Evolutionary conservation across 1,140 invertebrate species (phyloP).

Genomic region (Campoletis sonorensis): DNA sequence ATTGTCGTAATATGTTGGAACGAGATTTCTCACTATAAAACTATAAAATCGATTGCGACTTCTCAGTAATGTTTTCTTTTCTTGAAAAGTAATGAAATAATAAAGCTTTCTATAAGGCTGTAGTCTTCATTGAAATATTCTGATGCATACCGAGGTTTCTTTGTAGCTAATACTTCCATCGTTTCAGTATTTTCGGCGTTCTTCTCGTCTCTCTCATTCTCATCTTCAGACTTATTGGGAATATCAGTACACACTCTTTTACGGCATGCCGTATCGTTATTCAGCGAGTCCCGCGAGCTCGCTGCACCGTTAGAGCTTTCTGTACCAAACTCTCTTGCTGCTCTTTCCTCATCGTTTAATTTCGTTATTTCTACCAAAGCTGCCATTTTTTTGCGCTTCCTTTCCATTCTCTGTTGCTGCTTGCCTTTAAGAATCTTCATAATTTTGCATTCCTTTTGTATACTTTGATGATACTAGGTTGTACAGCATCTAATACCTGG

Average conservation of each 20-base stretch:
- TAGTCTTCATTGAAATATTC: not conserved
- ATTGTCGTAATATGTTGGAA: constrained; percentile 3
- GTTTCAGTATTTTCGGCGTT: constrained; percentile 23
- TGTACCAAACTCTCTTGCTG: constrained; percentile 53
- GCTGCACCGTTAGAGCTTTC: constrained; percentile 54
- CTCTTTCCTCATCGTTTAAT: constrained; percentile 79
- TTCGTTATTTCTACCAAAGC: constrained; percentile 80
- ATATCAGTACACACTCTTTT: constrained; percentile 56
- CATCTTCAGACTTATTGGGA: constrained; percentile 21
- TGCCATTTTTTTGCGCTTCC: constrained; percentile 81
- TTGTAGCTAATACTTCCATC: constrained; percentile 51
- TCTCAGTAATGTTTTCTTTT: not conserved
- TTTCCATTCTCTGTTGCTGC: constrained; percentile 78
- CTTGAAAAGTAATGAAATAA: not conserved
- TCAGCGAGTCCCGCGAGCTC: not conserved
- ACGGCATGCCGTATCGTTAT: constrained; percentile 13
- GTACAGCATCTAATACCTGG: not conserved
- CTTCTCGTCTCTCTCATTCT: constrained; percentile 18
- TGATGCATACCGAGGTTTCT: constrained; percentile 59
- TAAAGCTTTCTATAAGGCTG: not conserved
- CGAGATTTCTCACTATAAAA: not conserved
- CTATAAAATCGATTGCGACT: not conserved
- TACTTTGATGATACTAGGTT: not conserved
- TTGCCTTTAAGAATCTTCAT: constrained; percentile 69
- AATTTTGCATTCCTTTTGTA: constrained; percentile 28